Evolutionary conservation across 1,140 invertebrate species (phyloP), one percentile per base, ranked within the genome.

Genomic region (Riptortus pedestris): DNA sequence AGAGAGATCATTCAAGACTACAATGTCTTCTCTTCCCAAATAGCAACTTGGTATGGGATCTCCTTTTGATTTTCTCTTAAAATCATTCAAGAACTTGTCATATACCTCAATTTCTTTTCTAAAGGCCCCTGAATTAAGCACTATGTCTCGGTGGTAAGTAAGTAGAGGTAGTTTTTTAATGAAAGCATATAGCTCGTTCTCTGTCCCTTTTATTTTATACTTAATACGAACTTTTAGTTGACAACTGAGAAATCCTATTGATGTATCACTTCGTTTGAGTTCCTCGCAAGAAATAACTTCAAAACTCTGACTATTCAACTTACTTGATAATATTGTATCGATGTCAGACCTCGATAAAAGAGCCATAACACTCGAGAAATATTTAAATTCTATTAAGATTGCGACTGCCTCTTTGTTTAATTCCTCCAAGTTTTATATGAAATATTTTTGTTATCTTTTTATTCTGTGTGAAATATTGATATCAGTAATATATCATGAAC

Each of bases 1-100:
- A 5, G 24, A 12, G 1, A 62, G 14, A 24, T 62, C 60, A 28
- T 62, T 31, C 47, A 62, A n/a, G 9, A 62, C 60, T 14, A 62
- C 9, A 2, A 51, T 18, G 3, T 51, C 43, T 11, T 24, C 14
- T 26, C 22, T 62, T 0, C 26, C 60, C 24, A 62, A 62, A 24
- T 62, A 62, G 27, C 60, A 62, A 5, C 18, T 31, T 12, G 60
- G 60, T 14, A 60, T 7, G 5, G 5, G 31, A 38, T 38, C 31
- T 38, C 14, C 31, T 7, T 38, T 38, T n/a, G n/a, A n/a, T 5
- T 38, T 38, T 38, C 5, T 38, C 5, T 38, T 38, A 7, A 24
- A 55, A 11, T 55, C 2, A 24, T 26, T 2, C 0, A 55, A 55
- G 16, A 55, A 18, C 24, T 55, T 24, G 4, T 55, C 24, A 24